These are phyloP conservation scores for Agrochola macilenta DNA, from an alignment of 2,888 invertebrate species.

Conservation along the genomic window DNA sequence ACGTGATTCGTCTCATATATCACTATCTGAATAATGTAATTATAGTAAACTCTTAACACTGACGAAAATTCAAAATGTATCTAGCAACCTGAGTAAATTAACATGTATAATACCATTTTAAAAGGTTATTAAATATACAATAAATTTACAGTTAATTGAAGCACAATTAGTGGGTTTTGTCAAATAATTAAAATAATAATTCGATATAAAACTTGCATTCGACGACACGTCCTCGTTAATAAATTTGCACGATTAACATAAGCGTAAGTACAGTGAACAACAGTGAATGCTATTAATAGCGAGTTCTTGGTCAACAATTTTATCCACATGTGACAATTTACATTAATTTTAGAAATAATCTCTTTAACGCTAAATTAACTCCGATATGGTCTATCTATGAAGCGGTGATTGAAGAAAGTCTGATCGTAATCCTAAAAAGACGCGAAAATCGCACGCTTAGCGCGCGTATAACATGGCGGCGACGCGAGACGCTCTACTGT, in stretches of 20 bases:
- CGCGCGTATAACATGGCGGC: conserved; percentile 52
- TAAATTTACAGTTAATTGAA: conserved; percentile 85
- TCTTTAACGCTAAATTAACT: conserved; percentile 78
- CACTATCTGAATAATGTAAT: conserved; percentile 79
- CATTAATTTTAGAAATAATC: conserved; percentile 75
- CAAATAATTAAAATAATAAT: conserved; percentile 81
- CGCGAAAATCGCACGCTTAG: conserved; percentile 60
- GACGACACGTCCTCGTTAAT: conserved; percentile 76
- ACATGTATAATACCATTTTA: conserved; percentile 84
- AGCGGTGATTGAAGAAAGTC: conserved; percentile 79
- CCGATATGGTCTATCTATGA: conserved; percentile 79
- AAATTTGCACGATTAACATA: conserved; percentile 83
- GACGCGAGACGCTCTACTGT: conserved; percentile 48
- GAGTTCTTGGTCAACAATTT: conserved; percentile 81
- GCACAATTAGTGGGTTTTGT: conserved; percentile 83
- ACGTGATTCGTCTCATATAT: conserved; percentile 79
- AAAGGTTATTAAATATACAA: conserved; percentile 87
- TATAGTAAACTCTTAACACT: conserved; percentile 78
- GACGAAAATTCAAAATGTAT: conserved; percentile 82
- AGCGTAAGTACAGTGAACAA: conserved; percentile 80
- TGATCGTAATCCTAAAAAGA: conserved; percentile 74
- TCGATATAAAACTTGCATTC: conserved; percentile 80
- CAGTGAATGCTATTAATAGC: conserved; percentile 80
- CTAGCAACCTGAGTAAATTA: conserved; percentile 88
- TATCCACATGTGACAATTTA: conserved; percentile 81